Evolutionary conservation across 92 coral and sea anemone species (phyloP).

Genomic region (Porites divaricata): DNA sequence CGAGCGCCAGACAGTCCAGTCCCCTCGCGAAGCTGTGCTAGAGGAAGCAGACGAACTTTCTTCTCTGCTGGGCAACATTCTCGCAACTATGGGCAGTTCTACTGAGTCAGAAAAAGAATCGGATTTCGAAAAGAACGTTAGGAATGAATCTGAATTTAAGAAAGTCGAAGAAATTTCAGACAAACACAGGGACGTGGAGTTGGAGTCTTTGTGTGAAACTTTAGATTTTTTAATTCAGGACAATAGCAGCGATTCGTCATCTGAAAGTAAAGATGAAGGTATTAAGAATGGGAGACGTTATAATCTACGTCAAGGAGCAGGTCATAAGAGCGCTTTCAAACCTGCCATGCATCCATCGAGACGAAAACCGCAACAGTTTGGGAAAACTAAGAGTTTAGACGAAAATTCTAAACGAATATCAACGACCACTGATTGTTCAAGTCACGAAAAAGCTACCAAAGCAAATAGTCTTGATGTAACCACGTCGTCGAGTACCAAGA

Average conservation of each 20-base stretch:
- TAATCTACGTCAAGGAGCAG: conserved; percentile 1
- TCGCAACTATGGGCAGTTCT: conserved; percentile 65
- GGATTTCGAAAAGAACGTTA: conserved; percentile 22
- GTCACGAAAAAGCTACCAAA: conserved; percentile 19
- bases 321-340: conserved; percentile 8
- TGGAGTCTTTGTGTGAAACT: conserved; percentile 58
- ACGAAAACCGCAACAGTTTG: conserved; percentile 17
- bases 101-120: conserved; percentile 58
- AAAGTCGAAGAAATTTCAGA: neutral
- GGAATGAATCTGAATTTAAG: conserved; percentile 12
- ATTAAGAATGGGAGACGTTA: neutral
- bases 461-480: conserved; percentile 20
- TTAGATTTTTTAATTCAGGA: conserved; percentile 46
- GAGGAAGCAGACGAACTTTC: conserved; percentile 79
- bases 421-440: neutral
- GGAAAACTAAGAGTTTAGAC: conserved; percentile 15
- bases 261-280: conserved; percentile 7
- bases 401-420: neutral
- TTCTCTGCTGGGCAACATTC: conserved; percentile 50
- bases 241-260: conserved; percentile 30
- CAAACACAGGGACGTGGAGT: conserved; percentile 31
- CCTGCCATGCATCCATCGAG: conserved; percentile 3
- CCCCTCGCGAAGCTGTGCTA: conserved; percentile 47
- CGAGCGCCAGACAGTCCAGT: conserved; percentile 18
- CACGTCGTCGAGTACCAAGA: neutral